phyloP scores from a whole-genome alignment of 2,797 vertebrate species.

The Malacoctenus gilli region DNA sequence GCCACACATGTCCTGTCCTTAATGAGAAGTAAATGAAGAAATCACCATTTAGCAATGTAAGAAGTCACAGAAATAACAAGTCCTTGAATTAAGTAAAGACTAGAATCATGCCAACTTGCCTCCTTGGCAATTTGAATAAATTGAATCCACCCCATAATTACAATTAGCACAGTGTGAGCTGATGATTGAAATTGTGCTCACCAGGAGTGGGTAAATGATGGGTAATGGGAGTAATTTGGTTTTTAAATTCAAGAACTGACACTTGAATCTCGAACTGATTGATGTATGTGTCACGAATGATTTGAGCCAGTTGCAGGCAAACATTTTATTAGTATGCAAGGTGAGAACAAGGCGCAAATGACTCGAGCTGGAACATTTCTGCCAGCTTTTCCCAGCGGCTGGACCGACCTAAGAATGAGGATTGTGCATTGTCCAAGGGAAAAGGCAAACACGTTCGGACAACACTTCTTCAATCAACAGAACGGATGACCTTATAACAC shows the following conservation, averaged over 20 bases:
- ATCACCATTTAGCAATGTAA: slow-evolving; percentile 55
- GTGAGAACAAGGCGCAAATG: slow-evolving; percentile 70
- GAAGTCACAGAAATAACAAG: slow-evolving; percentile 64
- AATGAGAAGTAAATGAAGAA: slow-evolving; percentile 56
- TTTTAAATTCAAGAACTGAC: slow-evolving; percentile 85
- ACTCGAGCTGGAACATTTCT: slow-evolving; percentile 68
- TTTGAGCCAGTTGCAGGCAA: slow-evolving; percentile 72
- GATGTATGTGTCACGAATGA: slow-evolving; percentile 75
- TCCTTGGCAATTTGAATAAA: slow-evolving; percentile 86
- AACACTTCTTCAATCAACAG: slow-evolving; percentile 9
- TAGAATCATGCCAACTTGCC: slow-evolving; percentile 81
- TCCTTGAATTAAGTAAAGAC: slow-evolving; percentile 81
- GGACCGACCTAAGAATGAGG: slow-evolving; percentile 19
- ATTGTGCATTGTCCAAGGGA: slow-evolving; percentile 3
- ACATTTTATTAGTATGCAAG: slow-evolving; percentile 78
- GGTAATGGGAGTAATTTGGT: slow-evolving; percentile 85
- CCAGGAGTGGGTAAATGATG: slow-evolving; percentile 83
- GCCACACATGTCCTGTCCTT: slow-evolving; percentile 37
- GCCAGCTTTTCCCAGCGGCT: slow-evolving; percentile 17
- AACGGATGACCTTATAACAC: background rate
- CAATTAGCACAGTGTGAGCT: slow-evolving; percentile 87
- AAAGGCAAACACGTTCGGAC: background rate
- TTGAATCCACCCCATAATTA: slow-evolving; percentile 86
- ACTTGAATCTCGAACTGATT: slow-evolving; percentile 83
- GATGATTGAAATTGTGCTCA: slow-evolving; percentile 85